phyloP scores from a whole-genome alignment of 2,797 vertebrate species.

The Neosilurus mollespiculum region DNA sequence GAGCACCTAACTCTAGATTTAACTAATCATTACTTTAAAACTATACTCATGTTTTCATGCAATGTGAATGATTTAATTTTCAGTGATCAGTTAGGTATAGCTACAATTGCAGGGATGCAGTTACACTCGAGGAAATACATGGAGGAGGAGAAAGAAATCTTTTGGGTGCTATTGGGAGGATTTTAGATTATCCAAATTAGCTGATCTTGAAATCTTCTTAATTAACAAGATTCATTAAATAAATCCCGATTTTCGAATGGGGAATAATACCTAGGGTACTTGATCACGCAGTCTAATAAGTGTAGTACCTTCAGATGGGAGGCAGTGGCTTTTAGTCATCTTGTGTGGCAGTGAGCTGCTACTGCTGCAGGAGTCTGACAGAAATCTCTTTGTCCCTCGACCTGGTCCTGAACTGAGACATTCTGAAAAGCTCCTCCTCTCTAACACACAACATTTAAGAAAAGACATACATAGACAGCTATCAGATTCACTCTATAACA shows the following conservation, averaged over 20 bases:
- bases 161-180: not conserved
- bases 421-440: conserved; percentile 79
- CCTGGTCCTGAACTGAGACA: conserved; percentile 74
- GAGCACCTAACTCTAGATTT: not conserved
- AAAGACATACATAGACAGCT: not conserved
- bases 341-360: conserved; percentile 79
- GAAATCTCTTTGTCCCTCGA: conserved; percentile 80
- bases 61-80: not conserved
- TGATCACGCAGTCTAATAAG: conserved; percentile 2
- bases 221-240: not conserved
- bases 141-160: not conserved
- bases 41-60: not conserved
- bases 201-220: not conserved
- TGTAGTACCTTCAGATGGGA: conserved; percentile 78
- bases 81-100: not conserved
- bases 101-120: not conserved
- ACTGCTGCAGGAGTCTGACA: conserved; percentile 74
- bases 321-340: conserved; percentile 79
- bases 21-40: not conserved
- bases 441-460: conserved; percentile 49
- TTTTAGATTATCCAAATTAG: not conserved
- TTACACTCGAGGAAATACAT: not conserved
- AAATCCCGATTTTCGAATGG: not conserved
- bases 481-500: not conserved
- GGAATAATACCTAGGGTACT: not conserved